Evolutionary conservation across 1,140 invertebrate genomes (phyloP), one percentile per base, ranked within the genome.

Genomic region (Chelonus insularis): DNA sequence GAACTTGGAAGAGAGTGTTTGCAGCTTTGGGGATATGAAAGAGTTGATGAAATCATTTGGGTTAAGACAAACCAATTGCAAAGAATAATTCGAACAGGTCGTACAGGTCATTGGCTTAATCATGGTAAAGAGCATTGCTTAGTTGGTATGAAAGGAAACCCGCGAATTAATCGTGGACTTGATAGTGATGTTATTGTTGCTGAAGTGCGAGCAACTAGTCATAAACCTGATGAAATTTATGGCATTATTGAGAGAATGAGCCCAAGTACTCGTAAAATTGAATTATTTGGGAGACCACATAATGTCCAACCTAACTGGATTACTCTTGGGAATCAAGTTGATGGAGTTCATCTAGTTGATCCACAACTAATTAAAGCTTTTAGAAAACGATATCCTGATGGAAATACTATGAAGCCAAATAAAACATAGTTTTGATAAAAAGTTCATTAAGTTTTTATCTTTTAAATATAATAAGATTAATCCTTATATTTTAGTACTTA

Each of bases 271-370:
- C 87, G 95, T 43, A 99, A 99, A 85, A 96, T 98, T 67, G 96
- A 99, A 83, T 82, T 99, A 4, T 99, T 99, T 82, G 97, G 97
- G 0, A 80, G 97, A 54, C 95, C 95, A 4, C 97, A 99, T 76
- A 99, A 99, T 79, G 92, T 98, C 6, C 96, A 98, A 77, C 96
- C 96, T 0, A 99, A 98, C 79, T 99, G 96, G 97, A 95, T 97
- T 60, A 98, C 95, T 1, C 78, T 97, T 1, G 95, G 95, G 0
- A 97, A 97, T 82, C 95, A 97, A 83, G 86, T 97, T 16, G 93
- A 96, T 74, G 95, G 95, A n/a, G 94, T 97, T 3, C 86, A 93
- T 62, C 80, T 99, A 1, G 88, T 97, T 9, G 96, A 99, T 82
- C 93, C 94, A 3, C 93, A 95, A 67, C 82, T 99, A 4, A 94